Base-by-base conservation (phyloP, 2,888 invertebrate species). In the Mellilla xanthometata region DNA sequence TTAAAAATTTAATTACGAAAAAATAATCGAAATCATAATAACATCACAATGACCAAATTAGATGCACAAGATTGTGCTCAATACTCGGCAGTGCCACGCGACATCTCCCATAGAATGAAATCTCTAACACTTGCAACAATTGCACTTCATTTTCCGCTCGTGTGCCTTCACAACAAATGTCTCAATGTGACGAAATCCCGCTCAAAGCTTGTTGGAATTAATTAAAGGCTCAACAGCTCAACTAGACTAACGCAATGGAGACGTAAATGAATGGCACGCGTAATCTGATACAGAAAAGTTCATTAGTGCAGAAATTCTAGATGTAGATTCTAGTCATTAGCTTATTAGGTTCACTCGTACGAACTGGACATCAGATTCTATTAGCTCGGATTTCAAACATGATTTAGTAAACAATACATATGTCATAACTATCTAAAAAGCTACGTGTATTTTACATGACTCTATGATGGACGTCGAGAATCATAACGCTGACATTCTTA, bases 81-180 rank as follows among this genome's bases (percentile, higher is more conserved):
- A 63, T 69, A 79, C 76, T 78, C 71, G 64, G 62, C 48, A 58
- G 46, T 52, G 60, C 24, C 35, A 32, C 54, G 39, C 58, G 58
- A 72, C 74, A 73, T 70, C 67, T 72, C 71, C 64, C 66, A 64
- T 69, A 72, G 69, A 61, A 24, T 65, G 58, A 71, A 73, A 68
- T 67, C 65, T 62, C 36, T 67, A 62, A 63, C 73, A 76, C 72
- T 80, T 68, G 71, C 72, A 78, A 81, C 81, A 85, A 84, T 83
- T 66, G 73, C 63, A 73, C 70, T 84, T 80, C 76, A 85, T 85
- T 89, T 85, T 80, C 71, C 83, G 88, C 87, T 84, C 84, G 88
- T 89, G 87, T 62, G 77, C 67, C 60, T 68, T 64, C 62, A 65
- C 70, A 66, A 62, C 62, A 65, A 71, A 69, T 73, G 59, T 62